Evolutionary conservation across 30 jellyfish, hydroid and myxozoan species (phyloP).

Genomic region (Clytia hemisphaerica): DNA sequence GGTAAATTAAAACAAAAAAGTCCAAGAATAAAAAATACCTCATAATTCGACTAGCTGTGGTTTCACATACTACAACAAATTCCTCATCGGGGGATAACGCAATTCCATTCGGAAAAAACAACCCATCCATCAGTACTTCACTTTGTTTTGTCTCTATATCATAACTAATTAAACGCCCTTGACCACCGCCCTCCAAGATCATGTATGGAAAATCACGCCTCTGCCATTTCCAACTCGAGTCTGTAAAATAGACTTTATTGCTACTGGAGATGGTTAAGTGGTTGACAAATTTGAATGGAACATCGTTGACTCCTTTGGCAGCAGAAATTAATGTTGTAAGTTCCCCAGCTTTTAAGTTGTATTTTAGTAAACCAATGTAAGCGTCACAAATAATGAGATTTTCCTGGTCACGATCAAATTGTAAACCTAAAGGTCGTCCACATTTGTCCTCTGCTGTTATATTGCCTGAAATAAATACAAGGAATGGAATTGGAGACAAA

Average conservation of each 20-base stretch:
- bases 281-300: constrained; percentile 74
- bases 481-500: too few relatives aligned
- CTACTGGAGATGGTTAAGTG: constrained; percentile 65
- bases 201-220: constrained; percentile 65
- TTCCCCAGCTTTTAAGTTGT: constrained; percentile 48
- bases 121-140: constrained; percentile 70
- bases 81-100: constrained; percentile 90
- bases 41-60: constrained; percentile 74
- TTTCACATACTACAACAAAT: constrained; percentile 67
- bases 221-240: constrained; percentile 84
- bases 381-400: constrained; percentile 75
- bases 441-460: constrained; percentile 69
- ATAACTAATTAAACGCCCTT: constrained; percentile 81
- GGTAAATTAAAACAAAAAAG: too few relatives aligned
- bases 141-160: constrained; percentile 53
- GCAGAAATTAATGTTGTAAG: constrained; percentile 69
- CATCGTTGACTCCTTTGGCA: constrained; percentile 68
- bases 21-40: too few relatives aligned
- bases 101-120: constrained; percentile 78
- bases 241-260: constrained; percentile 78
- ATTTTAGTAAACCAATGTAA: constrained; percentile 64
- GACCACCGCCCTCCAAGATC: constrained; percentile 85
- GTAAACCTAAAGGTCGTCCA: constrained; percentile 86
- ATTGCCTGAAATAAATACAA: too few relatives aligned
- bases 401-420: constrained; percentile 60